These are phyloP conservation scores for Clupea harengus DNA, from an alignment of 2,113 vertebrate genomes.

Conservation along the genomic window DNA sequence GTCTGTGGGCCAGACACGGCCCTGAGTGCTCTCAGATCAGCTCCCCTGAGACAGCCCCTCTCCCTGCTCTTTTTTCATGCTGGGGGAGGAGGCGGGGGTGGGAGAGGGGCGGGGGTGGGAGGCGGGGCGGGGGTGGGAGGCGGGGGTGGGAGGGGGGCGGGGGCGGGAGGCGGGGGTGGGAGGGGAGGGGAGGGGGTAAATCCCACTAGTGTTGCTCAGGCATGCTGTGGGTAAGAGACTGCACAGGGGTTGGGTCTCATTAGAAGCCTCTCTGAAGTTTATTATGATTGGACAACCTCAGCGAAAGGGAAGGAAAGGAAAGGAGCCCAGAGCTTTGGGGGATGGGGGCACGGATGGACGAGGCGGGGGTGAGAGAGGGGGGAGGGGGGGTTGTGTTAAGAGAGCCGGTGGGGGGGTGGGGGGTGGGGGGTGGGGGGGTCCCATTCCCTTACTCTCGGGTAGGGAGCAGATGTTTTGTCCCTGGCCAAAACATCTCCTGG, in stretches of 20 bases:
- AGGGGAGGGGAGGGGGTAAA: neutral
- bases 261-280: slow-evolving; percentile 47
- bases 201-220: slow-evolving; percentile 38
- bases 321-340: neutral
- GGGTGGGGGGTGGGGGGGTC: slow-evolving; percentile 32
- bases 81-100: too few species aligned
- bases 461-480: slow-evolving; percentile 45
- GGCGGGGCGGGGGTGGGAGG: too few species aligned
- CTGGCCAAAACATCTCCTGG: slow-evolving; percentile 39
- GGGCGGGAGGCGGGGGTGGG: neutral
- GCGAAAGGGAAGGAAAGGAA: slow-evolving; percentile 34
- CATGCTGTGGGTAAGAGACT: slow-evolving; percentile 33
- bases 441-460: slow-evolving; percentile 35
- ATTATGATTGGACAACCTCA: slow-evolving; percentile 42
- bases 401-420: slow-evolving; percentile 35
- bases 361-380: slow-evolving; percentile 21
- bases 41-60: too few species aligned
- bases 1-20: too few species aligned
- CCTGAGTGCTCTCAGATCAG: too few species aligned
- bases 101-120: too few species aligned
- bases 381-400: slow-evolving; percentile 22
- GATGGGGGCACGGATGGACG: slow-evolving; percentile 32
- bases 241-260: slow-evolving; percentile 43
- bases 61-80: too few species aligned
- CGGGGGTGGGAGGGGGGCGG: too few species aligned